phyloP scores from a whole-genome alignment of 2,113 vertebrate species.

The Archocentrus centrarchus region DNA sequence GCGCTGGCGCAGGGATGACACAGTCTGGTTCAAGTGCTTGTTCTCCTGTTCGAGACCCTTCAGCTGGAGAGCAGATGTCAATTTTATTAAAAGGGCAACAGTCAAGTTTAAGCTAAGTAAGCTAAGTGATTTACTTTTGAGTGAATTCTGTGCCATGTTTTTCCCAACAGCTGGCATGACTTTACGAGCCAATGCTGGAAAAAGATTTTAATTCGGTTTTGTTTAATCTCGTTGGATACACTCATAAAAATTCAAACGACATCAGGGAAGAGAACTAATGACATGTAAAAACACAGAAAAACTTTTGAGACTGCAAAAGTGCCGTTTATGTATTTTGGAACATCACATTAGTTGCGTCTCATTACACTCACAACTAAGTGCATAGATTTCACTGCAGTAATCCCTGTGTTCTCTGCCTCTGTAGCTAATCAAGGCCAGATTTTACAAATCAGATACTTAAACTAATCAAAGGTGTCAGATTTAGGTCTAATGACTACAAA shows the following conservation, averaged over 20 bases:
- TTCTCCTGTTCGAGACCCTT: constrained; percentile 96
- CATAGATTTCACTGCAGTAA: not conserved
- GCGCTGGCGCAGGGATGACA: constrained; percentile 91
- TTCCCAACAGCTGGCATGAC: not conserved
- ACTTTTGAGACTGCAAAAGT: not conserved
- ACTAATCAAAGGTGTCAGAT: constrained; percentile 55
- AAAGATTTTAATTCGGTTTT: not conserved
- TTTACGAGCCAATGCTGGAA: not conserved
- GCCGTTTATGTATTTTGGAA: not conserved
- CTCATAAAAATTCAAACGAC: not conserved
- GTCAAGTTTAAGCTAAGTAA: not conserved
- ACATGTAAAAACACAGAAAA: not conserved
- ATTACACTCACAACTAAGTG: not conserved
- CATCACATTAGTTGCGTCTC: not conserved
- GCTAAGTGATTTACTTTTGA: not conserved
- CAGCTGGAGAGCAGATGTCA: constrained; percentile 79
- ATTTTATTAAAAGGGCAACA: not conserved
- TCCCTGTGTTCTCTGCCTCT: constrained; percentile 2
- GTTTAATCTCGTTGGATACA: not conserved
- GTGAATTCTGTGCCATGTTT: not conserved
- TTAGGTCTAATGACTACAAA: constrained; percentile 28
- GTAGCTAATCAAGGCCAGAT: constrained; percentile 11
- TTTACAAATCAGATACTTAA: constrained; percentile 48
- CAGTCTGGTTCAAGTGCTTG: constrained; percentile 91
- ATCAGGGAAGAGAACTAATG: not conserved